These are phyloP conservation scores for Leptatherina wallacei DNA, from an alignment of 2,797 vertebrate genomes.

Conservation along the genomic window DNA sequence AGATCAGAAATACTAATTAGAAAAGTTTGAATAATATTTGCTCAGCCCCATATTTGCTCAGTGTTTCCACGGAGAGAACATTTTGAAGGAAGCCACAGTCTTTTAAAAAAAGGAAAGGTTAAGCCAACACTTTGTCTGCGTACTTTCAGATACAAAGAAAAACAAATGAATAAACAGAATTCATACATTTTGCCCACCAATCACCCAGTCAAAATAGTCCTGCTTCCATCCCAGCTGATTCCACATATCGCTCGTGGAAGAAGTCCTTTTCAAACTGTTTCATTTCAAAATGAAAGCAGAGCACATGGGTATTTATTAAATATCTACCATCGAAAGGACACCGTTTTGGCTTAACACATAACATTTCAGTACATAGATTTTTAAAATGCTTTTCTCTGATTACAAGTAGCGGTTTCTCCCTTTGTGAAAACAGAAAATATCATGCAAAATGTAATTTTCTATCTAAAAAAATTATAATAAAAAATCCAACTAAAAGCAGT, in stretches of 20 bases:
- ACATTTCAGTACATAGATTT: background rate
- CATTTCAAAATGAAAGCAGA: background rate
- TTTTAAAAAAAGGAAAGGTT: background rate
- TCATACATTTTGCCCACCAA: background rate
- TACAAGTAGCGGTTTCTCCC: background rate
- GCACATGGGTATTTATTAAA: rapidly evolving
- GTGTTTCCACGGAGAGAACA: background rate
- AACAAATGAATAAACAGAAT: background rate
- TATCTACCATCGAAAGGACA: background rate
- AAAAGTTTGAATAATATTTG: too few species aligned
- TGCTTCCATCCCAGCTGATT: constrained; percentile 4
- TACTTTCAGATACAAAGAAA: background rate
- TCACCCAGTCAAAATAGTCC: background rate
- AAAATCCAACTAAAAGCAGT: background rate
- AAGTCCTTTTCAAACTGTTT: background rate
- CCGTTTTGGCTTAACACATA: background rate
- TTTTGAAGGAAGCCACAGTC: background rate
- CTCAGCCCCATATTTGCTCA: background rate
- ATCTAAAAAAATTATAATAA: background rate
- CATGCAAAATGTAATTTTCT: background rate
- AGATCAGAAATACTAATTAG: background rate
- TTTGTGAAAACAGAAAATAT: background rate
- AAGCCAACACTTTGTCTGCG: background rate
- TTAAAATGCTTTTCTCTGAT: background rate
- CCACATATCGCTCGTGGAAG: background rate